Evolutionary conservation across 2,113 vertebrate genomes (phyloP).

Genomic region (Antechinus flavipes): DNA sequence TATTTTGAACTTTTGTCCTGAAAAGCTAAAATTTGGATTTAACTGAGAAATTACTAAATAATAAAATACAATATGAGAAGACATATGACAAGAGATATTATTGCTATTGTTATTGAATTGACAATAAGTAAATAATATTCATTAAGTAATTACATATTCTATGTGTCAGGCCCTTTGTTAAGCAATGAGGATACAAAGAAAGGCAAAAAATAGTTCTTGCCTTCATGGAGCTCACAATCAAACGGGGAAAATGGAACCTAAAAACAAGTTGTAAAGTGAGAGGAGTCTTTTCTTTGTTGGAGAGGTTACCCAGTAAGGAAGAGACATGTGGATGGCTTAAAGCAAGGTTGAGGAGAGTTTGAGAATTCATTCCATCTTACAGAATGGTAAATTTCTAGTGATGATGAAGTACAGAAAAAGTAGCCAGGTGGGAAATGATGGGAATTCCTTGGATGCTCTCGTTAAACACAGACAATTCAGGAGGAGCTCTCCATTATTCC

Average conservation of each 20-base stretch:
- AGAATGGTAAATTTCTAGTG: not conserved
- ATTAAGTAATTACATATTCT: not conserved
- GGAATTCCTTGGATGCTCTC: not conserved
- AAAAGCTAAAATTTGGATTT: no score
- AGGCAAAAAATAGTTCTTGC: not conserved
- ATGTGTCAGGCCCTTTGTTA: not conserved
- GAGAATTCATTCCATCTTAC: not conserved
- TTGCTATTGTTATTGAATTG: slow-evolving; percentile 24
- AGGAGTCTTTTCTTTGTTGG: not conserved
- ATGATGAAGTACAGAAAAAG: not conserved
- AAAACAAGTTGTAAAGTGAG: not conserved
- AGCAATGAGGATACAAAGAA: not conserved
- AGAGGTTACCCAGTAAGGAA: no score
- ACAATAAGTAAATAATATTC: not conserved
- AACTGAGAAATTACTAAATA: slow-evolving; percentile 4
- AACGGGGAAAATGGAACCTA: not conserved
- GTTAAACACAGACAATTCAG: not conserved
- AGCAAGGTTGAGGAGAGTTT: not conserved
- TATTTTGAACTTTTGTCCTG: not conserved
- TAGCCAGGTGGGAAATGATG: not conserved
- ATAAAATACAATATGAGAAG: not conserved
- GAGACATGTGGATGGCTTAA: not conserved
- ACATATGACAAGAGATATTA: slow-evolving; percentile 21
- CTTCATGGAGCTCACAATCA: not conserved
- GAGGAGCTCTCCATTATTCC: not conserved